phyloP scores from a whole-genome alignment of 1,140 invertebrate species.

The Psilanteris sp. region DNA sequence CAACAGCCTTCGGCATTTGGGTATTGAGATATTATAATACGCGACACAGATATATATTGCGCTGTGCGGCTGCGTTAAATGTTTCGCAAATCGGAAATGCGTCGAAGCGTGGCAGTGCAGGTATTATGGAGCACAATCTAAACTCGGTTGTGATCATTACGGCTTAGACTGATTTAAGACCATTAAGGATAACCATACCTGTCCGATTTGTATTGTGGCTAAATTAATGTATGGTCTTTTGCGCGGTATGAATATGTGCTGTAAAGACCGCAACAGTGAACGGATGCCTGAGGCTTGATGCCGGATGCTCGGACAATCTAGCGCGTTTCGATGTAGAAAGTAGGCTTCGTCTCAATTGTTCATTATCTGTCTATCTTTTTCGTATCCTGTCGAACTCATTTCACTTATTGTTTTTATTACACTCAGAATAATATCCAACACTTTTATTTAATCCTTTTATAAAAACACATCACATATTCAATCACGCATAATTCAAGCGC shows the following conservation, averaged over 20 bases:
- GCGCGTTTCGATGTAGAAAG: conserved; percentile 74
- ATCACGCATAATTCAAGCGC: too few species aligned
- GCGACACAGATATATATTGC: conserved; percentile 54
- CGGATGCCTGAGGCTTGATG: conserved; percentile 69
- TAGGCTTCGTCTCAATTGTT: conserved; percentile 69
- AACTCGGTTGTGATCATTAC: conserved; percentile 45
- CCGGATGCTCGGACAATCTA: conserved; percentile 71
- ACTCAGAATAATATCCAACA: too few species aligned
- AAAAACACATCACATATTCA: too few species aligned
- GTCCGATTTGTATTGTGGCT: conserved; percentile 59
- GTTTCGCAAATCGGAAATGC: conserved; percentile 69
- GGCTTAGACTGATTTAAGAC: conserved; percentile 54
- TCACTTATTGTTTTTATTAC: conserved; percentile 40
- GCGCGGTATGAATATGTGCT: conserved; percentile 56
- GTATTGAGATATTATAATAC: conserved; percentile 56
- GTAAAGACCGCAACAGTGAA: conserved; percentile 70
- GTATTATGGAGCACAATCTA: conserved; percentile 49
- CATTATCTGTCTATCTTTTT: conserved; percentile 49
- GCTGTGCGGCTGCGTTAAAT: conserved; percentile 23
- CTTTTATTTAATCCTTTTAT: too few species aligned
- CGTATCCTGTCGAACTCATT: conserved; percentile 46
- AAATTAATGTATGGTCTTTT: conserved; percentile 60
- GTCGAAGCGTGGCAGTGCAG: conserved; percentile 56
- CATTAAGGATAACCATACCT: conserved; percentile 57
- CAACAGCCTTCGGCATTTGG: conserved; percentile 28